Conservation (phyloP, 2,888 invertebrate species). For the Synanthedon myopaeformis region DNA sequence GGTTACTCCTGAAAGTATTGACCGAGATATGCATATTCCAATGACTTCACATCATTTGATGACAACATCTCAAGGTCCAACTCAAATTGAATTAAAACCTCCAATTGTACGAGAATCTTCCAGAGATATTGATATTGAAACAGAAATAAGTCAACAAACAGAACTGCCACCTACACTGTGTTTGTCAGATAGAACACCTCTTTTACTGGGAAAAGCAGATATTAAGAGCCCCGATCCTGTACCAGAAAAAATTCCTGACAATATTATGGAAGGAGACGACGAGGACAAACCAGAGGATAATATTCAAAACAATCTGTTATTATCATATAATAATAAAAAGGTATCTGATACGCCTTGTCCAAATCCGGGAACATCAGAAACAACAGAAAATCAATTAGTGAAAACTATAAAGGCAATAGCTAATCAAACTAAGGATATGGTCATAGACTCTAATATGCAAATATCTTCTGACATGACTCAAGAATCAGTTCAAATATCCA, state of each 20-base stretch:
- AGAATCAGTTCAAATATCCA: slow-evolving; percentile 75
- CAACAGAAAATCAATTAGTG: slow-evolving; percentile 48
- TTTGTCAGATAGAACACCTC: slow-evolving; percentile 46
- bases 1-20: slow-evolving; percentile 30
- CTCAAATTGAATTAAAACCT: slow-evolving; percentile 29
- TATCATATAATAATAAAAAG: slow-evolving; percentile 43
- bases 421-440: slow-evolving; percentile 68
- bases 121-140: slow-evolving; percentile 62
- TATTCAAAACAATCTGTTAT: slow-evolving; percentile 35
- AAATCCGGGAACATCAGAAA: slow-evolving; percentile 14
- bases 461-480: slow-evolving; percentile 69
- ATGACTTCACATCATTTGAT: slow-evolving; percentile 24
- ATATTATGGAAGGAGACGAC: slow-evolving; percentile 61
- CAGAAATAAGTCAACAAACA: slow-evolving; percentile 62
- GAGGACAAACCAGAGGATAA: slow-evolving; percentile 59
- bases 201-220: slow-evolving; percentile 57
- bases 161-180: slow-evolving; percentile 56
- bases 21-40: slow-evolving; percentile 26
- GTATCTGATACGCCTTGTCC: slow-evolving; percentile 25
- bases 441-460: slow-evolving; percentile 68
- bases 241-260: slow-evolving; percentile 64
- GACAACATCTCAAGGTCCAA: slow-evolving; percentile 21
- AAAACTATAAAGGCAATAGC: slow-evolving; percentile 68
- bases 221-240: slow-evolving; percentile 64
- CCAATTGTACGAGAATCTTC: slow-evolving; percentile 28